These are phyloP conservation scores for Rhopalosiphum maidis DNA, from an alignment of 1,140 invertebrate species.

Conservation along the genomic window DNA sequence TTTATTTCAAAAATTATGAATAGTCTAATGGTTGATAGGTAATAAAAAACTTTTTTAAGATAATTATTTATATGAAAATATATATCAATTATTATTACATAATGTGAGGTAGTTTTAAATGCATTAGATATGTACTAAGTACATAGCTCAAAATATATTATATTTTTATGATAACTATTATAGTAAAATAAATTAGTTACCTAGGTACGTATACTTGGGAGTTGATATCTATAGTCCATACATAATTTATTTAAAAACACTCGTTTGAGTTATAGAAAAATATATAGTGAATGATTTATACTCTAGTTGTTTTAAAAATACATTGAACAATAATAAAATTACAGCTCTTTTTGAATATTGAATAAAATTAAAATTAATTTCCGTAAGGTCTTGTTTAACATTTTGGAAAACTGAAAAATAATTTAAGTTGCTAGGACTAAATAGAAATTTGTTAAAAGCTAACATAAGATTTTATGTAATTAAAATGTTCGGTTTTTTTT, in stretches of 20 bases:
- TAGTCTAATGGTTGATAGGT: not conserved
- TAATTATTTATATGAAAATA: not conserved
- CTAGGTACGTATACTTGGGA: not conserved
- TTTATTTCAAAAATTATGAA: not conserved
- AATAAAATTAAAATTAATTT: conserved; percentile 16
- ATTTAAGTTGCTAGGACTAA: not conserved
- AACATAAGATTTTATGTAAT: not conserved
- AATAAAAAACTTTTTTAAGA: not conserved
- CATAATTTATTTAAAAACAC: not conserved
- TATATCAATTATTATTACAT: not conserved
- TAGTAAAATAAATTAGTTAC: not conserved
- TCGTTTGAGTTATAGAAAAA: not conserved
- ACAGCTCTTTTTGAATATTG: not conserved
- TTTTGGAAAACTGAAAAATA: not conserved
- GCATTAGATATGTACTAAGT: no score
- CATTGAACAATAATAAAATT: not conserved
- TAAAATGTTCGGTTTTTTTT: not conserved
- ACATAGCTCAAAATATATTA: not conserved
- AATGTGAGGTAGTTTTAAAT: not conserved
- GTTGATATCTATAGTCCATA: no score
- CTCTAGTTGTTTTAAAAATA: not conserved
- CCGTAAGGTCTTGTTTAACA: not conserved
- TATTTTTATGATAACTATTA: not conserved
- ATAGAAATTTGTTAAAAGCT: not conserved
- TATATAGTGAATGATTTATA: not conserved